A percentile compares a stretch with the other conserved stretches of the same genome.
Evolutionary conservation across 2,797 vertebrate genomes (phyloP).

Genomic region (Holocentrus rufus): DNA sequence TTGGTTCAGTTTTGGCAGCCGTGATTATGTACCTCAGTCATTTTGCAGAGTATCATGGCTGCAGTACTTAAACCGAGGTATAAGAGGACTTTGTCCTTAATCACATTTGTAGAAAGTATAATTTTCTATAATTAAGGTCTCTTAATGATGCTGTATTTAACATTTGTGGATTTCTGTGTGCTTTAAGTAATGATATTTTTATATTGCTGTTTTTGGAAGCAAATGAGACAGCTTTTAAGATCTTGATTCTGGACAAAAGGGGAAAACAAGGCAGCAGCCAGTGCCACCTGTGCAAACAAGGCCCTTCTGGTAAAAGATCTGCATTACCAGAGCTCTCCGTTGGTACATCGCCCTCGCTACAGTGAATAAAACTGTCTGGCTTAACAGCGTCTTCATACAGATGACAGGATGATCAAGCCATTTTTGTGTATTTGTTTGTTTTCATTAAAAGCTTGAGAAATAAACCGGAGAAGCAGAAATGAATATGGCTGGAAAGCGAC

Average conservation of each 20-base stretch:
- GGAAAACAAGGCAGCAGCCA: constrained; percentile 74
- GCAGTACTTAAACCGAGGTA: constrained; percentile 45
- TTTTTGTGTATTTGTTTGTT: constrained; percentile 44
- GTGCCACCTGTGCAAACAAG: constrained; percentile 84
- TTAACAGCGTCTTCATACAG: constrained; percentile 53
- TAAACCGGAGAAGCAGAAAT: constrained; percentile 27
- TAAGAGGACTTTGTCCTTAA: constrained; percentile 71
- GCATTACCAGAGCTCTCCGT: constrained; percentile 57
- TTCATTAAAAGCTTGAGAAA: constrained; percentile 51
- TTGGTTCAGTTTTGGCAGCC: constrained; percentile 52
- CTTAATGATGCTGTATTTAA: constrained; percentile 78
- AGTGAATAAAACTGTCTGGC: constrained; percentile 64
- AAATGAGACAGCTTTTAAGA: constrained; percentile 69
- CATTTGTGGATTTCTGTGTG: constrained; percentile 52
- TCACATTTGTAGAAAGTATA: constrained; percentile 71
- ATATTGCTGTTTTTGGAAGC: constrained; percentile 74
- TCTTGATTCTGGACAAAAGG: constrained; percentile 75
- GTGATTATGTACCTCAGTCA: constrained; percentile 40
- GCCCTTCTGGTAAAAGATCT: constrained; percentile 68
- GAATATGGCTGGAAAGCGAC: constrained; percentile 35
- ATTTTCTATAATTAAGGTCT: constrained; percentile 79
- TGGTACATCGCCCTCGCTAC: constrained; percentile 56
- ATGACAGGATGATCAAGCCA: constrained; percentile 51
- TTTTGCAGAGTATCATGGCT: constrained; percentile 41
- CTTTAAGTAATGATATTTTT: constrained; percentile 76